Base-by-base conservation (phyloP, 2,113 vertebrate genomes). In the Pionites leucogaster region DNA sequence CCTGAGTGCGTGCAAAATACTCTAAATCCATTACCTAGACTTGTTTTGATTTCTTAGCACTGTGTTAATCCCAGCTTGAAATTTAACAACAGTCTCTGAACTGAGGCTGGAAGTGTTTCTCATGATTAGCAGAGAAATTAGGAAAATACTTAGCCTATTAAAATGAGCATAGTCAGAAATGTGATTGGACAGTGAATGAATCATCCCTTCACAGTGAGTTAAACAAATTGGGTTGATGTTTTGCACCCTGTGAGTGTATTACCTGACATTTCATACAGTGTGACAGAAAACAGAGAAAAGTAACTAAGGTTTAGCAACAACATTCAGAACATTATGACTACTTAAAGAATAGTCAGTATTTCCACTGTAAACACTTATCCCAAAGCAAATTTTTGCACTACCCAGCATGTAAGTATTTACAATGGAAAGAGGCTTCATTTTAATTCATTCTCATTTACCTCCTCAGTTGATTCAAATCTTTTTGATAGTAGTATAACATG, bases 51-150 rank as follows among this genome's bases (percentile, higher is more conserved):
- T 85, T 82, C 80, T 75, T 41, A 60, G 60, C 25, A 50, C 77
- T 86, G 62, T 88, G 59, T 74, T 96, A 95, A 89, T 83, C 91
- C 75, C 84, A 55, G 47, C 7, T 55, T 81, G 92, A 88, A 70
- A 29, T 9, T 64, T 71, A 81, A 64, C 92, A 84, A 72, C 83
- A 78, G 77, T 19, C 74, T 88, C 88, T 95, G 86, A 95, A 95
- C 62, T 63, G 64, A 82, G 71, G 91, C 91, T 88, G 96, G 94
- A 83, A 65, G 59, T 85, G 76, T 84, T 97, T 88, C 95, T 94
- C 87, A 93, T 83, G 67, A 94, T 96, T 95, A 95, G 64, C 67
- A 90, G 82, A 96, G 82, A 96, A 92, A 97, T 96, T 90, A 95
- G 81, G 82, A 87, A 91, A 95, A 92, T 86, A 89, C 67, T 90